A percentile compares a stretch with the other conserved stretches of the same genome.
These are phyloP conservation scores for Anguilla japonica DNA, from an alignment of 2,113 vertebrate genomes.

Conservation along the genomic window DNA sequence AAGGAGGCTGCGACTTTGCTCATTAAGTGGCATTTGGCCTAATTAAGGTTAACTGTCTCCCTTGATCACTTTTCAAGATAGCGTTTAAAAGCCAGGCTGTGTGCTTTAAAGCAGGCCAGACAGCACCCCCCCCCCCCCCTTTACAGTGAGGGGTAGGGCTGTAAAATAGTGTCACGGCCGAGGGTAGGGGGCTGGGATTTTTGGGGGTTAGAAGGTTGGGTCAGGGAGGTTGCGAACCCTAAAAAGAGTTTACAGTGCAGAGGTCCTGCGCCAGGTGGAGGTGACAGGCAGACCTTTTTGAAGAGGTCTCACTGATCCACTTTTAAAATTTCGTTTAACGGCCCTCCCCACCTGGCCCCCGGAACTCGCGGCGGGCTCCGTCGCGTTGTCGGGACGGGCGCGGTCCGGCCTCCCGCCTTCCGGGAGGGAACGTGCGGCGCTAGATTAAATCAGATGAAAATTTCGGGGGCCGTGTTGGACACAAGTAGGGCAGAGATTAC, in stretches of 20 bases:
- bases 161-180: constrained; percentile 48
- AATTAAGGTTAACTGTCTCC: constrained; percentile 73
- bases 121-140: constrained; percentile 48
- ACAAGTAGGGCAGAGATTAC: constrained; percentile 29
- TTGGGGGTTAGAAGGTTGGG: constrained; percentile 41
- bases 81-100: constrained; percentile 67
- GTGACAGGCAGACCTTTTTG: not conserved
- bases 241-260: constrained; percentile 7
- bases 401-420: not conserved
- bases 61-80: constrained; percentile 80
- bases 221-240: constrained; percentile 51
- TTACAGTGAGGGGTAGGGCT: constrained; percentile 57
- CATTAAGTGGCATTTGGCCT: constrained; percentile 75
- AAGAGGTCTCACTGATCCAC: not conserved
- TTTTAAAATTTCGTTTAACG: not conserved
- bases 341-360: not conserved
- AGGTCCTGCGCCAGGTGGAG: not conserved
- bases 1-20: constrained; percentile 65
- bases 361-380: not conserved
- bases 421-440: not conserved
- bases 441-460: constrained; percentile 1
- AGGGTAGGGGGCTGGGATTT: constrained; percentile 32
- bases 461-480: not conserved
- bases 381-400: not conserved
- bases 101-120: constrained; percentile 65